Conservation (phyloP, 1,140 invertebrate genomes). For the Pseudomyrmex flavicornis region DNA sequence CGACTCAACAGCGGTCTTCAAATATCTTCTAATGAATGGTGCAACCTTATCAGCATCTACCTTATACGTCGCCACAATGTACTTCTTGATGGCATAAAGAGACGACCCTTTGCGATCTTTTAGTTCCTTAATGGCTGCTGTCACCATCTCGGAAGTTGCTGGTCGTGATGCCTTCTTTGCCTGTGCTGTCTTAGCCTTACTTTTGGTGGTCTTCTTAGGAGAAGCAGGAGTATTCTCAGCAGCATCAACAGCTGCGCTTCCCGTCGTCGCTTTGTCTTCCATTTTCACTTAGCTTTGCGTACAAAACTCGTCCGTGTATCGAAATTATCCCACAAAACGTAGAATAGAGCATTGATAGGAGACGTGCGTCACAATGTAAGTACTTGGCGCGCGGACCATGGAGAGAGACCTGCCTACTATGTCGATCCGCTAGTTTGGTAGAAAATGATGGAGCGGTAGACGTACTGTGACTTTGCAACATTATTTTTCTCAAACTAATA, state of each 20-base stretch:
- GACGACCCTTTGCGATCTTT: constrained; percentile 56
- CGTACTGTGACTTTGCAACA: constrained; percentile 7
- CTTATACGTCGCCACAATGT: constrained; percentile 48
- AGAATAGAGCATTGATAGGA: constrained; percentile 1
- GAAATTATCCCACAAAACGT: constrained; percentile 5
- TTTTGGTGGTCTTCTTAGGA: constrained; percentile 34
- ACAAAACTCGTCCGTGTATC: neutral
- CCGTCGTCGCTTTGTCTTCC: constrained; percentile 52
- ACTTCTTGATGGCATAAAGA: constrained; percentile 62
- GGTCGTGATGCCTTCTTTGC: constrained; percentile 29
- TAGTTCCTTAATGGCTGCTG: constrained; percentile 39
- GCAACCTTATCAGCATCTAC: constrained; percentile 50
- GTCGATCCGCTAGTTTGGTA: constrained; percentile 48
- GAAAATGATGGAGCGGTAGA: constrained; percentile 62
- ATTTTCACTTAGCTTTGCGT: constrained; percentile 10
- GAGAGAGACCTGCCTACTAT: constrained; percentile 63
- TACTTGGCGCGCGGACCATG: constrained; percentile 35
- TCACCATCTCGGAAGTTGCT: constrained; percentile 54
- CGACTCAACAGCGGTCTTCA: constrained; percentile 41
- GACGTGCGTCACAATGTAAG: neutral
- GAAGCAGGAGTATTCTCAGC: neutral
- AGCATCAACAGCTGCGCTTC: neutral
- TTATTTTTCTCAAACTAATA: neutral
- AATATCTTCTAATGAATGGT: constrained; percentile 47
- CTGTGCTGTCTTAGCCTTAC: constrained; percentile 27